Base-by-base conservation (phyloP, 2,113 vertebrate species). In the Passer domesticus region DNA sequence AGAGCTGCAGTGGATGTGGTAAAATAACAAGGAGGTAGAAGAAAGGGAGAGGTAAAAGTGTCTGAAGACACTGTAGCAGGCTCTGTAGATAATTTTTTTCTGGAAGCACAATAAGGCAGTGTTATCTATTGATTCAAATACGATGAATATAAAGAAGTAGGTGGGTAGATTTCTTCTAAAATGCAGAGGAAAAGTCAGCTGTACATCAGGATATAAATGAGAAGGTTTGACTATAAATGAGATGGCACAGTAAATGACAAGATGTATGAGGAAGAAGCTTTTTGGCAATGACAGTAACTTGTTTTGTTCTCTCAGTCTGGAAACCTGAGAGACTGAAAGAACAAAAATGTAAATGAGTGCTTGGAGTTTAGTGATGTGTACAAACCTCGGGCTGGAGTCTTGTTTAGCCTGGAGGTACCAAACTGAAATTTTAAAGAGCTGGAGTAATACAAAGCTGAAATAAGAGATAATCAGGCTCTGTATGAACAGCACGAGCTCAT, bases 211-310 rank as follows among this genome's bases (percentile, higher is more conserved):
- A 79, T 91, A 69, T 83, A 94, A 88, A 95, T 80, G 41, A 89
- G 67, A 67, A 83, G 35, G 47, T 87, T 90, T 91, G 84, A 92
- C 77, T 96, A 59, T 85, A 90, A 91, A 90, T 68, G 89, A 95
- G 87, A 59, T 58, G 53, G 79, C 73, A 58, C 28, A 52, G 79
- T 69, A 89, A 94, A 94, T 81, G 59, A 78, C 37, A 88, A 86
- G 56, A 72, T 78, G 24, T 79, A 72, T 31, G 39, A 93, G 62
- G 55, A 84, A 53, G 50, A 88, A 90, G 62, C 25, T 88, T 94
- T 92, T 91, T 90, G 68, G 86, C 63, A 66, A 22, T 0, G 4
- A 75, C 84, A 43, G 68, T 90, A 76, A 46, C 5, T 7, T 77
- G 55, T 85, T 96, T 93, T 96, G 53, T 91, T 93, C 62, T 88